A percentile compares a stretch with the other conserved stretches of the same genome.
Evolutionary conservation across 2,888 invertebrate genomes (phyloP).

Genomic region (Cataglyphis cursor): DNA sequence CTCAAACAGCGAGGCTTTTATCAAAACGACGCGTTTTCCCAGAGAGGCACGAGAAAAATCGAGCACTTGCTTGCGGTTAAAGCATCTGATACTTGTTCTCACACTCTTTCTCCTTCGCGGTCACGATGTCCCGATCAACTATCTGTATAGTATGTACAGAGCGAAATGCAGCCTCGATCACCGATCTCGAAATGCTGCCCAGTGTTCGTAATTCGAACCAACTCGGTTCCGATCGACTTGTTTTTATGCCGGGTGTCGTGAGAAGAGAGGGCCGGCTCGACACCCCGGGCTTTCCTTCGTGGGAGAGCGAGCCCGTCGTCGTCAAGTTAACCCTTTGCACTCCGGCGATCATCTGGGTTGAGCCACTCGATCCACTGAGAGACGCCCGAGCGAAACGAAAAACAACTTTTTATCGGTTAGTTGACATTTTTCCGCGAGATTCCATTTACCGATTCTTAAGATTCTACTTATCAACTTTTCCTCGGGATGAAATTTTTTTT

Average conservation of each 20-base stretch:
- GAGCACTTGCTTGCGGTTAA: constrained; percentile 31
- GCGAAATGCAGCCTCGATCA: neutral
- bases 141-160: neutral
- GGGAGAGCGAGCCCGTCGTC: constrained; percentile 35
- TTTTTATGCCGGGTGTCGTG: constrained; percentile 40
- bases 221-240: constrained; percentile 37
- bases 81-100: constrained; percentile 43
- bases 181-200: neutral
- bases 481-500: neutral
- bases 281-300: constrained; percentile 23
- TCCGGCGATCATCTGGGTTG: constrained; percentile 47
- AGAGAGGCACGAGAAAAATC: constrained; percentile 40
- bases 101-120: constrained; percentile 11
- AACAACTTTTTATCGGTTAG: constrained; percentile 49
- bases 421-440: neutral
- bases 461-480: constrained; percentile 30
- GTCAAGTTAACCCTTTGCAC: constrained; percentile 49
- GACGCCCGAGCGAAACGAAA: constrained; percentile 34
- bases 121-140: neutral
- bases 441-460: constrained; percentile 25
- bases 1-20: constrained; percentile 16
- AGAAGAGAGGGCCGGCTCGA: constrained; percentile 37
- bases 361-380: constrained; percentile 43
- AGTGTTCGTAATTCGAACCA: constrained; percentile 45
- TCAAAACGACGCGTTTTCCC: constrained; percentile 33